A percentile compares a stretch with the other conserved stretches of the same genome.
These are phyloP conservation scores for Drosophila dunni DNA, from an alignment of 1,140 invertebrate species.

Conservation along the genomic window DNA sequence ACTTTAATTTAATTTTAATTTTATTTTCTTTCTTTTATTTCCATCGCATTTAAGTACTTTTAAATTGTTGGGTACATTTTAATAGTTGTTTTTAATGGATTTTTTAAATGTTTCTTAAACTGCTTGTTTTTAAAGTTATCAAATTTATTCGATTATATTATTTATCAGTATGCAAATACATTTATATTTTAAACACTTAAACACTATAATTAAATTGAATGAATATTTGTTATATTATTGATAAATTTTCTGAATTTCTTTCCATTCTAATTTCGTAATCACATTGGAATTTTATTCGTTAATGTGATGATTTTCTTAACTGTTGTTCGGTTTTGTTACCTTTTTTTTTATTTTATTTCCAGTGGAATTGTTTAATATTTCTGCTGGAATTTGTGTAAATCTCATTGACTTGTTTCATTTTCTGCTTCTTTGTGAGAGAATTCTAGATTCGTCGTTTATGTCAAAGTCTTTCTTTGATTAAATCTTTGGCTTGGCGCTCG, in stretches of 20 bases:
- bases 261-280: slow-evolving; percentile 43
- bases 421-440: background rate
- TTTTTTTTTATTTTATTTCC: slow-evolving; percentile 68
- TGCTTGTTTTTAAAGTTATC: slow-evolving; percentile 18
- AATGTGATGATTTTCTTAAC: slow-evolving; percentile 34
- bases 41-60: background rate
- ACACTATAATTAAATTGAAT: slow-evolving; percentile 10
- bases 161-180: slow-evolving; percentile 16
- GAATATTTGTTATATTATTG: slow-evolving; percentile 25
- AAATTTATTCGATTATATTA: slow-evolving; percentile 32
- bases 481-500: slow-evolving; percentile 31
- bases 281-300: slow-evolving; percentile 72
- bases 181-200: slow-evolving; percentile 39
- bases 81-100: slow-evolving; percentile 4
- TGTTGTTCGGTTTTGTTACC: slow-evolving; percentile 14
- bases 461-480: slow-evolving; percentile 27
- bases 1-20: background rate
- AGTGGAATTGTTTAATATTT: slow-evolving; percentile 57
- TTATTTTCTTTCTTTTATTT: background rate
- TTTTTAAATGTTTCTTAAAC: background rate
- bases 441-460: background rate
- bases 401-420: slow-evolving; percentile 4
- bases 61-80: slow-evolving; percentile 2
- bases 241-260: slow-evolving; percentile 32
- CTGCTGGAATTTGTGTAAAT: slow-evolving; percentile 14